Percentiles rank a stretch among this genome's conserved stretches.
These are phyloP conservation scores for Ptychadena robeensis DNA, from an alignment of 2,797 vertebrate genomes.

Conservation along the genomic window DNA sequence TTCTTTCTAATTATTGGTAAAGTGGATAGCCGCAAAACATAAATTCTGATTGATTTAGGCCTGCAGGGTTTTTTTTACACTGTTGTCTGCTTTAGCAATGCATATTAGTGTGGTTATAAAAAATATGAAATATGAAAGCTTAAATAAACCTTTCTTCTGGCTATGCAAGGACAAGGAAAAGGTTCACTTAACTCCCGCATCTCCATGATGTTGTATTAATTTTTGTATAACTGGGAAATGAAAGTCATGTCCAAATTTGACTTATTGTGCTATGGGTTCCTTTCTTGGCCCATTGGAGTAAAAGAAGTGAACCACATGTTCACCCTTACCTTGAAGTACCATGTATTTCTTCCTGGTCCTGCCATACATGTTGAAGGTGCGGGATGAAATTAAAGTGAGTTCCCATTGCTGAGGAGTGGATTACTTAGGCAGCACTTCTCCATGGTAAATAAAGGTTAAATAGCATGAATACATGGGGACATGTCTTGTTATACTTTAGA, in stretches of 20 bases:
- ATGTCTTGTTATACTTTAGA: too few species aligned
- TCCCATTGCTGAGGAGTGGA: background rate
- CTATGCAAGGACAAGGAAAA: too few species aligned
- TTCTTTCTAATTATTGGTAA: constrained; percentile 35
- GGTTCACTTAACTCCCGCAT: too few species aligned
- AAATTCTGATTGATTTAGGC: background rate
- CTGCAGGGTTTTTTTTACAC: background rate
- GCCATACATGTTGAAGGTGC: too few species aligned
- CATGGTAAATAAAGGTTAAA: too few species aligned
- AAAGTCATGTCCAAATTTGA: background rate
- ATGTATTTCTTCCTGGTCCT: too few species aligned
- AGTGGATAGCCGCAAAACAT: constrained; percentile 21
- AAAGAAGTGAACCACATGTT: too few species aligned
- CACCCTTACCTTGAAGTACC: background rate
- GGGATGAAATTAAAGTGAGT: too few species aligned
- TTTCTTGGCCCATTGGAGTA: background rate
- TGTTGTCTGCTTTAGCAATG: background rate
- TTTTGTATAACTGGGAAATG: background rate
- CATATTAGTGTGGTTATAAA: background rate
- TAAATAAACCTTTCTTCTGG: too few species aligned
- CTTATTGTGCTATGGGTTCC: background rate
- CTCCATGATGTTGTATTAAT: too few species aligned
- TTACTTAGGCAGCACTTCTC: background rate
- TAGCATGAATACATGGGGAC: too few species aligned
- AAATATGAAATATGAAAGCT: too few species aligned